Conservation (phyloP, 2,888 invertebrate species). For the Mythimna vitellina region DNA sequence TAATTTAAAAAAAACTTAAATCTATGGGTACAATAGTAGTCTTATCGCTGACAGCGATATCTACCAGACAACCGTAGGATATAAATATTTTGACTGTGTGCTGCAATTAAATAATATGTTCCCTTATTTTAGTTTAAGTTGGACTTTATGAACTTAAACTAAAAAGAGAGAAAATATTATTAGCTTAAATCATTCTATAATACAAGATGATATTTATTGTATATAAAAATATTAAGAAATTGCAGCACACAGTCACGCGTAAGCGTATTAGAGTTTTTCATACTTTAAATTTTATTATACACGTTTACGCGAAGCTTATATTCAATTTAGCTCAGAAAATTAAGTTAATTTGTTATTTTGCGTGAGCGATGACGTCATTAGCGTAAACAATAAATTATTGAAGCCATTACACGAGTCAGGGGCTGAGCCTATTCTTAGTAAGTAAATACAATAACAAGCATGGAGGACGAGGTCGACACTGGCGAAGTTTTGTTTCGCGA, state of each 20-base stretch:
- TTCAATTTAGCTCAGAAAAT: constrained; percentile 59
- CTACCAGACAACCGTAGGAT: no score
- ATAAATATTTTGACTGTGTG: no score
- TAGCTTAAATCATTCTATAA: no score
- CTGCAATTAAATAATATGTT: no score
- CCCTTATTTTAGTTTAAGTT: no score
- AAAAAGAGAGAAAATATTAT: no score
- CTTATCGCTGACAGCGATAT: no score
- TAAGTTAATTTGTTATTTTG: constrained; percentile 59
- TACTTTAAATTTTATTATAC: constrained; percentile 32
- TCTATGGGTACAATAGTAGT: no score
- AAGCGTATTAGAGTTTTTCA: constrained; percentile 17
- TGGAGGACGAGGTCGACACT: constrained; percentile 77
- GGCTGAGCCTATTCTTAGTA: constrained; percentile 47
- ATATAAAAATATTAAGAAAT: constrained; percentile 3
- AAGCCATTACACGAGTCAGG: constrained; percentile 54
- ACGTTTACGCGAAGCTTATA: constrained; percentile 34
- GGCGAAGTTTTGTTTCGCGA: constrained; percentile 84
- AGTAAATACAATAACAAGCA: constrained; percentile 78
- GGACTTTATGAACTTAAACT: no score
- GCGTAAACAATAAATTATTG: constrained; percentile 63
- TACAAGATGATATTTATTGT: constrained; percentile 5
- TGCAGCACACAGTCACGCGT: constrained; percentile 23
- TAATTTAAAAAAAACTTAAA: no score
- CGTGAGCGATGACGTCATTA: constrained; percentile 64